Evolutionary conservation across 1,140 invertebrate genomes (phyloP), one percentile per base, ranked within the genome.

Genomic region (Onthophagus taurus): DNA sequence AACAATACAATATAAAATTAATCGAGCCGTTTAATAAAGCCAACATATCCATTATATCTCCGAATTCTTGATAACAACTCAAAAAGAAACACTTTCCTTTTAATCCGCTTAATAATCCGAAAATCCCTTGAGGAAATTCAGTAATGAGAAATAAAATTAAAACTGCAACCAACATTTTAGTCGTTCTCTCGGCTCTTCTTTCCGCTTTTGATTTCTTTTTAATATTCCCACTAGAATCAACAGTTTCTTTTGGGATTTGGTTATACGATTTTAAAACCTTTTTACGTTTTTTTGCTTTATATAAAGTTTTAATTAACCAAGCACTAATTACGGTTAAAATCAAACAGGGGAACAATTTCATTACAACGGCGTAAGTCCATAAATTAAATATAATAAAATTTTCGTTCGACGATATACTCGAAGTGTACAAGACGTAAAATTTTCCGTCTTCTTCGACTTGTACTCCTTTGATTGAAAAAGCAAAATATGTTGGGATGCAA

Each of bases 1-100:
- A 80, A 52, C 91, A 95, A 61, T 96, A 97, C 4, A 97, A 72
- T 30, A 97, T 82, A 61, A 97, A 96, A 60, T 93, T 95, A 30
- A 96, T 83, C 5, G 88, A 84, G 4, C 87, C 89, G 67, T 96
- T 97, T 39, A 96, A 66, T 3, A 97, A 68, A 0, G 92, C 92
- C 38, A 95, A 65, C 13, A 94, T 77, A 61, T 97, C 93, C 83
- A 94, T 89, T 6, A 95, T 54, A 60, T 93, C 88, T 1, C 89
- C 89, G 36, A 93, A 82, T 19, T 80, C 77, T 63, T 77, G 71
- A 55, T 87, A 88, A 57, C 83, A 87, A 33, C 68, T 71, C 16
- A 72, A 63, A 51, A 88, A 86, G 59, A 89, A 85, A 47, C 77
- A 78, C 50, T 78, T 74, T 1, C 82, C 83, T 2, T 83, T 63